Evolutionary conservation across 2,113 vertebrate genomes (phyloP), one percentile per base, ranked within the genome.

Genomic region (Oenanthe melanoleuca): DNA sequence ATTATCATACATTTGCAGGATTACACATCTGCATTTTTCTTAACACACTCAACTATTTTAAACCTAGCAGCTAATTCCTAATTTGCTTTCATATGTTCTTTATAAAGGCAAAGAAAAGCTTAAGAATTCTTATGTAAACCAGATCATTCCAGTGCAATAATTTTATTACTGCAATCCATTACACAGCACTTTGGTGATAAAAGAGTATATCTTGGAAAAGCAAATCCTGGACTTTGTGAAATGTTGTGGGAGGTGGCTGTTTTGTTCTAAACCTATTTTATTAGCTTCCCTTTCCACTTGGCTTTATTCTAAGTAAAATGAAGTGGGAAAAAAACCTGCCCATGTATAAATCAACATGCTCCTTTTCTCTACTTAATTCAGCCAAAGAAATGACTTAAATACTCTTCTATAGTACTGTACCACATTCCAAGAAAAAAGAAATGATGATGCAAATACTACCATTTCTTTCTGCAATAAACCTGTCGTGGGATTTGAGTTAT

Each of bases 1-100:
- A 93, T 96, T 87, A 92, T 96, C 96, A 82, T 69, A 94, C 73
- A 94, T 90, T 97, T 94, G 20, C 24, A 89, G 96, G 69, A 97
- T 93, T 97, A 97, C 95, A 95, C 77, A 89, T 95, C 84, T 96
- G 70, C 82, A 92, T 96, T 96, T 97, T 97, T 95, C 86, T 72
- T 61, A 60, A 71, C 73, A 63, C 61, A 83, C 33, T 96, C 78
- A 88, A 85, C 94, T 96, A 81, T 97, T 96, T 97, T 93, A 93
- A 95, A 89, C 84, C 55, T 80, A 87, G 73, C 74, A 91, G 83
- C 49, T 80, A 93, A 74, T 96, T 95, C 80, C 34, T 96, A 91
- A 93, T 94, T 81, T 85, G 67, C 79, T 96, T 95, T 93, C 89
- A 90, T 84, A 47, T 89, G 45, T 95, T 40, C 77, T 96, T 91